Evolutionary conservation across 1,140 invertebrate genomes (phyloP).

Genomic region (Bombus confusus): DNA sequence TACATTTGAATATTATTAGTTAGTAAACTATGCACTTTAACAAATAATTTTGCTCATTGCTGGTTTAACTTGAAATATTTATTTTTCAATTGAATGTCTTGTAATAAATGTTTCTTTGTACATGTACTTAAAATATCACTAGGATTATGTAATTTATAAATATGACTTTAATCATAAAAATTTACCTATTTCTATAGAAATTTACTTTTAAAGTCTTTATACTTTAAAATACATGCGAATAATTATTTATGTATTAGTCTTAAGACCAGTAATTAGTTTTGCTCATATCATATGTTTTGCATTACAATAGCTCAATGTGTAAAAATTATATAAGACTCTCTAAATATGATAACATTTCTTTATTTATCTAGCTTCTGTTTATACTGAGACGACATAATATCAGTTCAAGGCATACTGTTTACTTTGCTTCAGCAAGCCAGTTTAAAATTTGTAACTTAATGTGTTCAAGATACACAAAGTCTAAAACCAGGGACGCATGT

Average conservation of each 20-base stretch:
- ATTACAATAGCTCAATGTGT: slow-evolving; percentile 41
- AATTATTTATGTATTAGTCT: slow-evolving; percentile 22
- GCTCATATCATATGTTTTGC: neutral
- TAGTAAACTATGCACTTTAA: neutral
- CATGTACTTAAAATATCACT: slow-evolving; percentile 4
- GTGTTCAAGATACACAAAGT: slow-evolving; percentile 2
- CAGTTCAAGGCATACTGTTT: slow-evolving; percentile 56
- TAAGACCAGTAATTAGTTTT: slow-evolving; percentile 21
- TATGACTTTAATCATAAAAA: slow-evolving; percentile 29
- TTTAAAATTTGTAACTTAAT: slow-evolving; percentile 47
- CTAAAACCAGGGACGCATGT: slow-evolving; percentile 19
- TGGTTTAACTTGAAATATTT: slow-evolving; percentile 24
- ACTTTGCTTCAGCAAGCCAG: slow-evolving; percentile 34
- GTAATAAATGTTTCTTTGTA: slow-evolving; percentile 40
- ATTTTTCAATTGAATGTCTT: slow-evolving; percentile 7
- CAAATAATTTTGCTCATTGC: slow-evolving; percentile 10
- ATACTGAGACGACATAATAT: slow-evolving; percentile 65
- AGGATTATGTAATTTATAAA: slow-evolving; percentile 18
- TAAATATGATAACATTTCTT: slow-evolving; percentile 63
- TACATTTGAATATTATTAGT: neutral
- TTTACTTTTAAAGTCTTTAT: slow-evolving; percentile 24
- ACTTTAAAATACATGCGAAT: slow-evolving; percentile 7
- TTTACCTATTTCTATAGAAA: slow-evolving; percentile 11
- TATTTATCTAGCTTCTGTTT: slow-evolving; percentile 61
- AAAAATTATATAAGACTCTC: slow-evolving; percentile 51